Conservation (phyloP, 2,888 invertebrate genomes). For the Mantis religiosa region DNA sequence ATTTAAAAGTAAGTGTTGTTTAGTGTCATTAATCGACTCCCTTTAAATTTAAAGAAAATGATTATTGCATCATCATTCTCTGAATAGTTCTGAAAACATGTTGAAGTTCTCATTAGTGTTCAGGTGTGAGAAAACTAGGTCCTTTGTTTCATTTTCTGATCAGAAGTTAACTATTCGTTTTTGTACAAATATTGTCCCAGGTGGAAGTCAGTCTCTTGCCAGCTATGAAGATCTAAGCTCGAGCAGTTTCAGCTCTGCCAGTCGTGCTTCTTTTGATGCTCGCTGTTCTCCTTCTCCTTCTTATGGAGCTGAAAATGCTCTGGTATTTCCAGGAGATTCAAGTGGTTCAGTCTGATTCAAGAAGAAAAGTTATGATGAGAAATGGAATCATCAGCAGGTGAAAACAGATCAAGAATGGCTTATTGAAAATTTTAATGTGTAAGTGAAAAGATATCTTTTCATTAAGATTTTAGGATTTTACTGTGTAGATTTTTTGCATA, state of each 20-base stretch:
- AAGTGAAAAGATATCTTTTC: background rate
- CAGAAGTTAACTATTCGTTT: constrained; percentile 33
- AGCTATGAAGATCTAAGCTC: constrained; percentile 73
- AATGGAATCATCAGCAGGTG: background rate
- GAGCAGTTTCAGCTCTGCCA: constrained; percentile 79
- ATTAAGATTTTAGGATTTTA: background rate
- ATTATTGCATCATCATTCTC: too few species aligned
- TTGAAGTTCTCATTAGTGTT: too few species aligned
- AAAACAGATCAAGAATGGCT: background rate
- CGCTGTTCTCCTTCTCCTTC: constrained; percentile 67
- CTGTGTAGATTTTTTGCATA: background rate
- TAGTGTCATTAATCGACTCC: too few species aligned
- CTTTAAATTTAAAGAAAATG: too few species aligned
- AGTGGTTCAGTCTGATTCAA: constrained; percentile 5
- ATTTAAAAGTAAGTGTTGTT: too few species aligned
- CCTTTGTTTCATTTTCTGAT: background rate
- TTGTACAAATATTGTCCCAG: constrained; percentile 37
- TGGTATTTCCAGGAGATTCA: constrained; percentile 76
- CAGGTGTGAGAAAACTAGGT: too few species aligned
- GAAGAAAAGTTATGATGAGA: background rate
- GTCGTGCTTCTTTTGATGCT: constrained; percentile 69
- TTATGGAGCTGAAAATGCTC: constrained; percentile 67
- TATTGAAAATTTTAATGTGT: background rate
- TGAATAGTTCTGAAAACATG: too few species aligned
- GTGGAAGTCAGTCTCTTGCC: constrained; percentile 59